These are phyloP conservation scores for Aulostomus chinensis DNA, from an alignment of 2,797 vertebrate species.

Conservation along the genomic window DNA sequence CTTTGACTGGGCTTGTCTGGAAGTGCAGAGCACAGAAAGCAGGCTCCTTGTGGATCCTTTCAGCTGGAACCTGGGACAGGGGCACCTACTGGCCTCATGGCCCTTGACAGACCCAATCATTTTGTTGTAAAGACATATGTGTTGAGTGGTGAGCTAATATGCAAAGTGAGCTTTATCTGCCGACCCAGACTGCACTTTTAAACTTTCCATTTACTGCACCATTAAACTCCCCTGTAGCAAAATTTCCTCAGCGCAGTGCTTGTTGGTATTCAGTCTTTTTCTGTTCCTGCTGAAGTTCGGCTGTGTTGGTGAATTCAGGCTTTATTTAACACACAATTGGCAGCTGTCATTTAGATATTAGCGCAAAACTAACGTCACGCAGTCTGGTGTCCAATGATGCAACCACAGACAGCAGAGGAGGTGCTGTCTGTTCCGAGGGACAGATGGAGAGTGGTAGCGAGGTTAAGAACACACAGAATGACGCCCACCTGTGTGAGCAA, in stretches of 20 bases:
- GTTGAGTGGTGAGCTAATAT: constrained; percentile 39
- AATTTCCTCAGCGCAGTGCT: constrained; percentile 2
- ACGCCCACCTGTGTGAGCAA: background rate
- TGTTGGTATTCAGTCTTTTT: constrained; percentile 17
- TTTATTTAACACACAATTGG: constrained; percentile 13
- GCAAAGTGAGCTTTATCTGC: constrained; percentile 27
- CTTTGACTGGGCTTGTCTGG: constrained; percentile 10
- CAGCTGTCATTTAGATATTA: constrained; percentile 3
- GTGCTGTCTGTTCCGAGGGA: too few relatives aligned
- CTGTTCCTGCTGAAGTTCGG: too few relatives aligned
- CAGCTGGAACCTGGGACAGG: constrained; percentile 37
- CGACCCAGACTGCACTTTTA: constrained; percentile 13
- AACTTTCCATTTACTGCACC: constrained; percentile 13
- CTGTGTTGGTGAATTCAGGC: too few relatives aligned
- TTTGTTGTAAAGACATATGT: constrained; percentile 43
- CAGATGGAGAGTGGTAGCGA: constrained; percentile 41
- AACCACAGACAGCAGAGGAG: too few relatives aligned
- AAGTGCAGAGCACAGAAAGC: background rate
- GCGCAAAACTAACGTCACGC: constrained; percentile 17
- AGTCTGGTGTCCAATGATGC: constrained; percentile 6
- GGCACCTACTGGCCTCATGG: background rate
- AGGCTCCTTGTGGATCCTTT: constrained; percentile 11
- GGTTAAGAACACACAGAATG: constrained; percentile 27
- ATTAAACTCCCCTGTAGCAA: background rate
- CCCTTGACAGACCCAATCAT: constrained; percentile 15